Percentiles rank a stretch among this genome's conserved stretches.
These are phyloP conservation scores for Drosophila truncata DNA, from an alignment of 1,140 invertebrate genomes.

Conservation along the genomic window DNA sequence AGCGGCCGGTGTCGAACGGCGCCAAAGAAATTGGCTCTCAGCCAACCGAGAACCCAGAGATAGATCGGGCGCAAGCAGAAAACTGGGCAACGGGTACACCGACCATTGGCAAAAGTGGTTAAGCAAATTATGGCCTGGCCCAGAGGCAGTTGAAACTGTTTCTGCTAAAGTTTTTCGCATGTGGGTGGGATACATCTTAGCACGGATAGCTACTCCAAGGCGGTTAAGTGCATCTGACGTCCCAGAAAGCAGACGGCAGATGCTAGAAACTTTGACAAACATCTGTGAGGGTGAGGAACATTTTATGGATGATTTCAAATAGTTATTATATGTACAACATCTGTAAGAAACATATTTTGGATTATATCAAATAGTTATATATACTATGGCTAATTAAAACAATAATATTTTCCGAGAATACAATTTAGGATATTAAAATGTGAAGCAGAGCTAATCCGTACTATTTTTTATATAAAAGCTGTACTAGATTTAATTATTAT, in stretches of 20 bases:
- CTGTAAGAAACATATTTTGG: constrained; percentile 1
- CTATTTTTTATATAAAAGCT: too few species aligned
- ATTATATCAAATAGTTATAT: not conserved
- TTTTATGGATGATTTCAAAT: constrained; percentile 1
- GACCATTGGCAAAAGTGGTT: constrained; percentile 72
- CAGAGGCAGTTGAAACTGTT: constrained; percentile 63
- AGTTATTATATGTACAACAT: not conserved
- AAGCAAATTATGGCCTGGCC: constrained; percentile 77
- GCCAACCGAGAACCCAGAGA: constrained; percentile 44
- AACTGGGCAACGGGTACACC: constrained; percentile 10
- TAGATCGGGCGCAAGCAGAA: not conserved
- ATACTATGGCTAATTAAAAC: too few species aligned
- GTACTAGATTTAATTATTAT: too few species aligned
- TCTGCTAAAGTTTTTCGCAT: constrained; percentile 34
- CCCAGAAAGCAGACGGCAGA: not conserved
- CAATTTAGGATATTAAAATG: too few species aligned
- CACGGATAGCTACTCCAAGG: not conserved
- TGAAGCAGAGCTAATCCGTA: too few species aligned
- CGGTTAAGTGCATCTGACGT: constrained; percentile 30
- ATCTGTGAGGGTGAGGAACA: constrained; percentile 1
- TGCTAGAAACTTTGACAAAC: constrained; percentile 7
- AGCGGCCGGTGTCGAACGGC: constrained; percentile 68
- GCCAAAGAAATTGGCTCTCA: constrained; percentile 70
- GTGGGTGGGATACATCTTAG: not conserved
- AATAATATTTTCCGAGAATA: too few species aligned